Base-by-base conservation (phyloP, 2,113 vertebrate species). In the Macrotis lagotis region DNA sequence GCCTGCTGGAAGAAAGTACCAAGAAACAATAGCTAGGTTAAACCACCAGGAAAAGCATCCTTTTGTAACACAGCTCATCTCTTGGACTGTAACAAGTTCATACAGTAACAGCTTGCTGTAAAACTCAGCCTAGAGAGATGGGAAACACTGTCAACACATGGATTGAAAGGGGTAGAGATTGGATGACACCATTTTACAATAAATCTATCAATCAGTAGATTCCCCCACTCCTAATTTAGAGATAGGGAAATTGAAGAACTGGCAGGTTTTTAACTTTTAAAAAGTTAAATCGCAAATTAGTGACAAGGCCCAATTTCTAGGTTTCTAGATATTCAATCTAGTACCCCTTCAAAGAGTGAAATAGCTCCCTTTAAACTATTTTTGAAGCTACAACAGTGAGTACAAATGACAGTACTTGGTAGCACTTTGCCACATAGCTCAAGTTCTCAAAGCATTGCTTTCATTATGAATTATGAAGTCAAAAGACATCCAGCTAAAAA, bases 401-500 rank as follows among this genome's bases (percentile, higher is more conserved):
- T 4, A 90, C 52, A 55, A 51, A 44, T 48, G 51, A 22, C 74
- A 90, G 74, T 48, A 59, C 37, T 93, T 5, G 50, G 74, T 94
- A 93, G 95, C 74, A 94, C 93, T 88, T 94, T 95, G 93, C 95
- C 94, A 94, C 96, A 91, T 96, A 97, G 94, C 94, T 94, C 22
- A 12, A 93, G 51, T 89, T n/a, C 93, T 48, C 47, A 53, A 91
- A 94, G 24, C 90, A 89, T 88, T 53, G 91, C 96, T 96, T 94
- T 96, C 96, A 96, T 9, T 95, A 12, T 97, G 66, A 83, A 83
- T 83, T 83, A 31, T 44, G 66, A 96, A 97, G 97, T 96, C 96
- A 97, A 89, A 83, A 83, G 66, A 95, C 50, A 92, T 88, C 16
- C 94, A 93, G 92, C 53, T 89, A 11, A 92, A 66, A 88, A 88